Percentiles rank a stretch among this genome's conserved stretches.
Conservation (phyloP, 2,797 vertebrate species). For the Gallinago nigripennis region DNA sequence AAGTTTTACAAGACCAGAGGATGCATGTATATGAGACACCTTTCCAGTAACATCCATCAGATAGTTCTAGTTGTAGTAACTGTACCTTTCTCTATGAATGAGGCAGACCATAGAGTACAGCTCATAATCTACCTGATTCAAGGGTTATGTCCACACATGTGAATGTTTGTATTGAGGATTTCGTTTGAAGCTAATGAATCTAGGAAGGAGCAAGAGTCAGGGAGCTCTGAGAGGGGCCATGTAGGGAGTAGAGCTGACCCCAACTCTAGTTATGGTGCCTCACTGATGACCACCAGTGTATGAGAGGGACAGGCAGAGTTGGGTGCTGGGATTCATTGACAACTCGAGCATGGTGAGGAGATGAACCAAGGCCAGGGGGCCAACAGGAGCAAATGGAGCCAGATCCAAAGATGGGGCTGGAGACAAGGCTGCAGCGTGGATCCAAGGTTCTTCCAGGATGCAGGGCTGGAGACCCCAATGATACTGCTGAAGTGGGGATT, state of each 20-base stretch:
- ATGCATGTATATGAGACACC: neutral
- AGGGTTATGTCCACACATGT: neutral
- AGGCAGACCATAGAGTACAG: neutral
- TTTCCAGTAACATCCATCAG: neutral
- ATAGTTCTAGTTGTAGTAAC: neutral
- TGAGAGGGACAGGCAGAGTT: neutral
- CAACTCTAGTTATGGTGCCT: neutral
- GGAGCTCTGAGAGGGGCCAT: neutral
- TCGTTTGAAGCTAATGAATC: neutral
- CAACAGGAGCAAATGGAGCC: neutral
- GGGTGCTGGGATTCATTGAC: neutral
- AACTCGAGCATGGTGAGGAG: neutral
- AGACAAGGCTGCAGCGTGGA: neutral
- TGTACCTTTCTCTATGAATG: neutral
- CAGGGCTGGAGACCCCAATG: rapidly evolving
- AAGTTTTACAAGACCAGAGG: neutral
- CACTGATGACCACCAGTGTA: neutral
- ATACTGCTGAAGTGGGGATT: neutral
- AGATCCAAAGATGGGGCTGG: neutral
- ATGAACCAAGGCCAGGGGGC: neutral
- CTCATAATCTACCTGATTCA: neutral
- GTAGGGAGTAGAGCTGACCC: neutral
- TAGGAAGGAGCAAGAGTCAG: neutral
- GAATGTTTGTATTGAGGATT: neutral
- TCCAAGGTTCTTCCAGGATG: neutral